phyloP scores from a whole-genome alignment of 92 coral and sea anemone genomes.

The Nematostella vectensis region DNA sequence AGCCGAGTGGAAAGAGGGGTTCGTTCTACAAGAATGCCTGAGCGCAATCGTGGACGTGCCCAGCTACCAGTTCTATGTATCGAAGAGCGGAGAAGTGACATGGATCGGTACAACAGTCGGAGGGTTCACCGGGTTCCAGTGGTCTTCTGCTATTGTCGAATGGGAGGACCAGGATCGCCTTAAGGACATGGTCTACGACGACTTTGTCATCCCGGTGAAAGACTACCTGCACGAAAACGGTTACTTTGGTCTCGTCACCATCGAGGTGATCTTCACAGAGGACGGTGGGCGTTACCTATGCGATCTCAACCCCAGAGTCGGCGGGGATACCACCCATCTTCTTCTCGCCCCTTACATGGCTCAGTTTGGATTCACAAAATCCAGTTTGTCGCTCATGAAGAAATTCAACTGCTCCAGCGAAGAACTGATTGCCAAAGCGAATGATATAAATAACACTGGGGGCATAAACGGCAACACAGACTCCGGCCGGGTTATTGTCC shows the following conservation, averaged over 20 bases:
- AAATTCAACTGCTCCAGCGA: slow-evolving; percentile 9
- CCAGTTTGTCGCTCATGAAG: slow-evolving; percentile 10
- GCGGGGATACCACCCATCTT: slow-evolving; percentile 17
- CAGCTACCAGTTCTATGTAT: slow-evolving; percentile 44
- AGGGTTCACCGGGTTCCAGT: slow-evolving; percentile 21
- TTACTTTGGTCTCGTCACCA: slow-evolving; percentile 50
- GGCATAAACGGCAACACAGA: too few species aligned
- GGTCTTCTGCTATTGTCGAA: slow-evolving; percentile 34
- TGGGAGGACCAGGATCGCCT: slow-evolving; percentile 46
- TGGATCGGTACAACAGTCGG: slow-evolving; percentile 40
- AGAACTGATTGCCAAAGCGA: slow-evolving; percentile 27
- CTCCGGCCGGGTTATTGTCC: slow-evolving; percentile 8
- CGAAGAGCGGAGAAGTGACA: slow-evolving; percentile 31
- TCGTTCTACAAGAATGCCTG: slow-evolving; percentile 20
- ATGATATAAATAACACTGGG: slow-evolving; percentile 21
- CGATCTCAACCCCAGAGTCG: slow-evolving; percentile 36
- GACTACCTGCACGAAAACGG: slow-evolving; percentile 47
- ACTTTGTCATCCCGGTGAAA: slow-evolving; percentile 34
- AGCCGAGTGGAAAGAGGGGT: slow-evolving; percentile 19
- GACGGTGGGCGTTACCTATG: slow-evolving; percentile 30
- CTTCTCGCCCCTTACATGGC: slow-evolving; percentile 46
- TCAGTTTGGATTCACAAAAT: slow-evolving; percentile 24
- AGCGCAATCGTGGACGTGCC: slow-evolving; percentile 31
- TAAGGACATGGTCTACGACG: slow-evolving; percentile 28
- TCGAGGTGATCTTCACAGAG: slow-evolving; percentile 31